Percentiles rank a stretch among this genome's conserved stretches.
Evolutionary conservation across 2,797 vertebrate species (phyloP).

Genomic region (Stomatorhinus walkeri): DNA sequence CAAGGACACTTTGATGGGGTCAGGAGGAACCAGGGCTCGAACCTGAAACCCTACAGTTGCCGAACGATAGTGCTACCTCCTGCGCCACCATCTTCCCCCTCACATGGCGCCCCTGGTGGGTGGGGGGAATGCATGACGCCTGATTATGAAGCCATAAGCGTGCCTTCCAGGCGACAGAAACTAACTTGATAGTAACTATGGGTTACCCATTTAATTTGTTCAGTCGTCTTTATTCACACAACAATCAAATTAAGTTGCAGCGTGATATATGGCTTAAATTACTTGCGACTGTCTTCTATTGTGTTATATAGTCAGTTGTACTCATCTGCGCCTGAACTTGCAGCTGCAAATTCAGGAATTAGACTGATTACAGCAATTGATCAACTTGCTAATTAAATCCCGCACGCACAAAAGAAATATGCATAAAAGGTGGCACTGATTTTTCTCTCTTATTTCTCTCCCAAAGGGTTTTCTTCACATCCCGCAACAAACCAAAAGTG

Average conservation of each 20-base stretch:
- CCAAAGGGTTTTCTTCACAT: not conserved
- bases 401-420: not conserved
- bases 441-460: not conserved
- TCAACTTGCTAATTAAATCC: conserved; percentile 17
- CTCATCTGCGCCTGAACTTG: not conserved
- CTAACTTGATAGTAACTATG: not conserved
- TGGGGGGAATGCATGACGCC: not conserved
- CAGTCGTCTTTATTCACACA: not conserved
- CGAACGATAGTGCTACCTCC: too few relatives aligned
- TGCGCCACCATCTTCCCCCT: too few relatives aligned
- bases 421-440: not conserved
- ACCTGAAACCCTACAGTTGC: too few relatives aligned
- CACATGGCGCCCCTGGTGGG: not conserved
- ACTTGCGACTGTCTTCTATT: not conserved
- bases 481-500: not conserved
- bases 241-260: conserved; percentile 1
- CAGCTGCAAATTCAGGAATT: not conserved
- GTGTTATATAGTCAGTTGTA: not conserved
- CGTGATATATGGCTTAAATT: conserved; percentile 1
- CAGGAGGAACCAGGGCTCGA: too few relatives aligned
- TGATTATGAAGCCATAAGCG: not conserved
- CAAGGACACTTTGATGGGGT: too few relatives aligned
- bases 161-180: not conserved
- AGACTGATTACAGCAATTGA: conserved; percentile 12
- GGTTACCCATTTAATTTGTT: not conserved